Percentiles rank a stretch among this genome's conserved stretches.
Evolutionary conservation across 2,888 invertebrate genomes (phyloP).

Genomic region (Ennomos fuscantarius): DNA sequence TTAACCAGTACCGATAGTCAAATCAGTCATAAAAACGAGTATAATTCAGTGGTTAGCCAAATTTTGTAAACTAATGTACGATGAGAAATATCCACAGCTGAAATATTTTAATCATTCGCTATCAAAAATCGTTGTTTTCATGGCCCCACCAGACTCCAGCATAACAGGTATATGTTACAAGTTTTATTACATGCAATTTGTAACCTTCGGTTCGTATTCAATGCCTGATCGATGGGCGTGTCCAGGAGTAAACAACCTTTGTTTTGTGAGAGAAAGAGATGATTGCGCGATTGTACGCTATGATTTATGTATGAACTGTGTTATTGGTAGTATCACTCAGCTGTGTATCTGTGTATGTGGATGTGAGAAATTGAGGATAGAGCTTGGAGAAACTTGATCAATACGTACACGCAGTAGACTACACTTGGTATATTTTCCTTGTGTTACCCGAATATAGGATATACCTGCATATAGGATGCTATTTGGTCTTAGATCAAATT

Average conservation of each 20-base stretch:
- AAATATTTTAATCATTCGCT: no score
- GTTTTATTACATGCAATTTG: conserved; percentile 48
- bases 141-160: conserved; percentile 26
- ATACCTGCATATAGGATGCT: no score
- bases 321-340: not conserved
- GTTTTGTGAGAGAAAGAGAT: conserved; percentile 36
- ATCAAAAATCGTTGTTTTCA: not conserved
- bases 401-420: no score
- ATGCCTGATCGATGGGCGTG: conserved; percentile 39
- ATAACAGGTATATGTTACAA: conserved; percentile 35
- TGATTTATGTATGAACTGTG: conserved; percentile 15
- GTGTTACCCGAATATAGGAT: no score
- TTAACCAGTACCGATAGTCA: no score
- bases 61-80: no score
- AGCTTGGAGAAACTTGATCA: not conserved
- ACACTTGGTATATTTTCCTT: no score
- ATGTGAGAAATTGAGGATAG: not conserved
- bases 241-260: conserved; percentile 35
- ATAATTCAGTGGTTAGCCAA: no score
- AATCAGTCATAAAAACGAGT: no score
- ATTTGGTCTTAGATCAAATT: no score
- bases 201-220: conserved; percentile 40
- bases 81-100: no score
- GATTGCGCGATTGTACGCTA: conserved; percentile 25
- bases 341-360: not conserved